phyloP scores from a whole-genome alignment of 2,113 vertebrate species.

The Colius striatus region DNA sequence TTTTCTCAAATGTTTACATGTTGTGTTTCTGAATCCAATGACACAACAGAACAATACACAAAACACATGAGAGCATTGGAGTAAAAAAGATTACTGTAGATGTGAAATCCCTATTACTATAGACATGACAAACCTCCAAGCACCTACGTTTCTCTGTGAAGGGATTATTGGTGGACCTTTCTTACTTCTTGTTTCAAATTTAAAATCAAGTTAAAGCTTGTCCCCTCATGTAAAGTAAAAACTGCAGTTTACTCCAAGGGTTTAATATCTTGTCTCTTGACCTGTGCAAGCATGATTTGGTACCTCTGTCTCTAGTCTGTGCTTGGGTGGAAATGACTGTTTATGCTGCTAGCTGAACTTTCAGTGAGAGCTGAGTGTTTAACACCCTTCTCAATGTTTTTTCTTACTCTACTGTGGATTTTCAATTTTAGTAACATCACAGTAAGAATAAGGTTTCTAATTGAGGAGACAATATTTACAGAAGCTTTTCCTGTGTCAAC shows the following conservation, averaged over 20 bases:
- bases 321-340: not conserved
- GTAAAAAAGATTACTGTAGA: not conserved
- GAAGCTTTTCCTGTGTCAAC: not conserved
- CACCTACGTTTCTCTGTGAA: not conserved
- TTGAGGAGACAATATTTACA: not conserved
- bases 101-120: not conserved
- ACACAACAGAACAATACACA: not conserved
- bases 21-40: not conserved
- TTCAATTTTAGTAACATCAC: not conserved
- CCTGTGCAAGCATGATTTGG: not conserved
- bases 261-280: not conserved
- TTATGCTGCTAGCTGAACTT: not conserved
- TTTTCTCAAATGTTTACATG: not conserved
- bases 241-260: not conserved
- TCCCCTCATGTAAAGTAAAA: not conserved
- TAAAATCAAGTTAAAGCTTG: not conserved
- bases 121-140: not conserved
- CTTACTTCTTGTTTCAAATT: not conserved
- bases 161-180: not conserved
- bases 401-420: not conserved
- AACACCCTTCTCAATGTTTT: not conserved
- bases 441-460: not conserved
- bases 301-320: not conserved
- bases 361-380: not conserved
- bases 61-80: not conserved